phyloP scores from a whole-genome alignment of 1,140 invertebrate species.

The Papilio polytes region DNA sequence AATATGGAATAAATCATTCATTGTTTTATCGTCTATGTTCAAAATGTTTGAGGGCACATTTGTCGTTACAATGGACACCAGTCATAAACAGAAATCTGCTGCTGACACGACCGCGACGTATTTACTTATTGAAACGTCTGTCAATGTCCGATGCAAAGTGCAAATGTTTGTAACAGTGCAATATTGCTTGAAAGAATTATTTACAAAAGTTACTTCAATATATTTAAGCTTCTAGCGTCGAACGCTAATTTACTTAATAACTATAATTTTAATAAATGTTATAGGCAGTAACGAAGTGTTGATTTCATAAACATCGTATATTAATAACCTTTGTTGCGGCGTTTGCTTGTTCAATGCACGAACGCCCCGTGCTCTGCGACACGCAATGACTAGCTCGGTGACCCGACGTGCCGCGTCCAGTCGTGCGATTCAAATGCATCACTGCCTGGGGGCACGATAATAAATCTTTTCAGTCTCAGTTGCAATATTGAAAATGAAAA shows the following conservation, averaged over 20 bases:
- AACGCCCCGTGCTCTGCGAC: background rate
- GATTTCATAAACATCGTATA: conserved; percentile 1
- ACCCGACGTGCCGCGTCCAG: background rate
- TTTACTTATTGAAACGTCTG: conserved; percentile 2
- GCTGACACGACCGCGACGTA: background rate
- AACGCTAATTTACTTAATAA: background rate
- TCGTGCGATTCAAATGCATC: conserved; percentile 20
- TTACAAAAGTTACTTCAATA: no score
- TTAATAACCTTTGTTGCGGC: conserved; percentile 20
- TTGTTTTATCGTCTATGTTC: background rate
- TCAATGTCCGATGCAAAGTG: background rate
- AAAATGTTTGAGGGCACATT: background rate
- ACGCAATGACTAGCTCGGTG: conserved; percentile 6
- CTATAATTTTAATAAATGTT: background rate
- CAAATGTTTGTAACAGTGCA: background rate
- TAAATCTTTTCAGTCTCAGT: background rate
- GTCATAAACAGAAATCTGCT: conserved; percentile 25
- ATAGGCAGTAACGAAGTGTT: conserved; percentile 18
- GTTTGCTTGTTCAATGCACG: conserved; percentile 14
- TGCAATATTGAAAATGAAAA: conserved; percentile 13
- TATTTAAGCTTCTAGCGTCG: background rate
- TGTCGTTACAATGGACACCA: background rate
- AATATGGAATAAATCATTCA: background rate
- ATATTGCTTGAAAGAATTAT: background rate
- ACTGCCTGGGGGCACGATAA: background rate